These are phyloP conservation scores for Sycobia sp. DNA, from an alignment of 1,140 invertebrate species.

Conservation along the genomic window DNA sequence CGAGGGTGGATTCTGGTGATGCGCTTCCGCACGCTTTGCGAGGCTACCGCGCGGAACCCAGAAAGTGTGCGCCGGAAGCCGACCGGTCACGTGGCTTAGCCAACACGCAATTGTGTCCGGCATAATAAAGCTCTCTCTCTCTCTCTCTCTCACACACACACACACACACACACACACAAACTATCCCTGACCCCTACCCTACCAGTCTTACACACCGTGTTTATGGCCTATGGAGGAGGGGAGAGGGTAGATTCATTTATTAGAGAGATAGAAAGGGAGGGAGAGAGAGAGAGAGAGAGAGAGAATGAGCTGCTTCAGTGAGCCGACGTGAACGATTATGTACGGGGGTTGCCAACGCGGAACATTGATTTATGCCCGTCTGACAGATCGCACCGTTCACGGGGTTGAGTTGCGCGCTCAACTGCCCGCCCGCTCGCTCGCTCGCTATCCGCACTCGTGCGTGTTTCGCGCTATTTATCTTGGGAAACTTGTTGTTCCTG, in stretches of 20 bases:
- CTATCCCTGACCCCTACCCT: no score
- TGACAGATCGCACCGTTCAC: constrained; percentile 50
- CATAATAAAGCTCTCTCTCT: constrained; percentile 52
- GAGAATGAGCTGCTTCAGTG: constrained; percentile 24
- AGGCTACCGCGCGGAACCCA: constrained; percentile 41
- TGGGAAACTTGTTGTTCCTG: constrained; percentile 12
- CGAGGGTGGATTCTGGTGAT: constrained; percentile 23
- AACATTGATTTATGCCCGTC: constrained; percentile 54
- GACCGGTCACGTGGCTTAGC: constrained; percentile 56
- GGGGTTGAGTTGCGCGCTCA: not conserved
- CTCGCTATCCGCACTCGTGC: constrained; percentile 11
- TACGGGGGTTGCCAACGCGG: constrained; percentile 42
- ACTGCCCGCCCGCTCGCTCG: not conserved
- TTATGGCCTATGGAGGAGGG: not conserved
- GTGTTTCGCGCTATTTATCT: constrained; percentile 31
- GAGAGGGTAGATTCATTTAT: constrained; percentile 28
- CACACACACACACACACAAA: no score
- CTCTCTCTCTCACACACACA: constrained; percentile 34
- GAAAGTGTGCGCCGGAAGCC: constrained; percentile 49
- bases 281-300: not conserved
- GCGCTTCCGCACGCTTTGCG: constrained; percentile 29
- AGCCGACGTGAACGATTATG: constrained; percentile 39
- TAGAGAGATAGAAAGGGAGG: constrained; percentile 14
- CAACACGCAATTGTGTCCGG: constrained; percentile 59
- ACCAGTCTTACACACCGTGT: not conserved